Conservation (phyloP, 2,888 invertebrate genomes). For the Heteropelma amictum region DNA sequence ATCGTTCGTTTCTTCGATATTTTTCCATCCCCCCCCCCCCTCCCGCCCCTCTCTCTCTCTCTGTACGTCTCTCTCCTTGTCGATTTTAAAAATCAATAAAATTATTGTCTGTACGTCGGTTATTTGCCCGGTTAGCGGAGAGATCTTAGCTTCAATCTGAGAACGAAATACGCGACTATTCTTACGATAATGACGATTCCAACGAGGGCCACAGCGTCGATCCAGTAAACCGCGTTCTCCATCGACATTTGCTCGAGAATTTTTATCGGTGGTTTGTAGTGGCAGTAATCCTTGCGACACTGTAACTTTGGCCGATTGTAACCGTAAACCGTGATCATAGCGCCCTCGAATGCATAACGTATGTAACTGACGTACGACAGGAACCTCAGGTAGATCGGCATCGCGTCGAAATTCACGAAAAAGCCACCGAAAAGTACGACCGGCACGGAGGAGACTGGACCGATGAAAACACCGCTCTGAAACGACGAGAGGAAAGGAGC, state of each 20-base stretch:
- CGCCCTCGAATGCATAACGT: constrained; percentile 95
- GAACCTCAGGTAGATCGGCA: constrained; percentile 93
- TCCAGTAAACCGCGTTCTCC: constrained; percentile 87
- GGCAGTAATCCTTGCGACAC: constrained; percentile 91
- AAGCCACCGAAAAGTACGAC: constrained; percentile 96
- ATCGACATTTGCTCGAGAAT: constrained; percentile 93
- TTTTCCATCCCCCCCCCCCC: background rate
- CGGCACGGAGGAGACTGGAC: constrained; percentile 94
- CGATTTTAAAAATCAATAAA: constrained; percentile 27
- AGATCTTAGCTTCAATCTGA: constrained; percentile 87
- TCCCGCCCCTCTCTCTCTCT: background rate
- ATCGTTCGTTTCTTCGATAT: background rate
- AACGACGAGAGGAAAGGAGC: constrained; percentile 43
- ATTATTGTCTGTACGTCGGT: constrained; percentile 47
- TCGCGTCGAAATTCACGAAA: constrained; percentile 94
- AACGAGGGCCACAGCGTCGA: constrained; percentile 90
- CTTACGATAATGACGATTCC: constrained; percentile 89
- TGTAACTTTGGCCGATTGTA: constrained; percentile 88
- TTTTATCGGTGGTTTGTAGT: constrained; percentile 88
- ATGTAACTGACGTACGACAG: constrained; percentile 94
- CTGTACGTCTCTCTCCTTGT: background rate
- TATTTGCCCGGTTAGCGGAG: constrained; percentile 65
- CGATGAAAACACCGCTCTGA: constrained; percentile 84
- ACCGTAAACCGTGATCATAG: constrained; percentile 95
- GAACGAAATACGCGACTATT: constrained; percentile 88